Base-by-base conservation (phyloP, 2,797 vertebrate genomes). In the Smutsia gigantea region DNA sequence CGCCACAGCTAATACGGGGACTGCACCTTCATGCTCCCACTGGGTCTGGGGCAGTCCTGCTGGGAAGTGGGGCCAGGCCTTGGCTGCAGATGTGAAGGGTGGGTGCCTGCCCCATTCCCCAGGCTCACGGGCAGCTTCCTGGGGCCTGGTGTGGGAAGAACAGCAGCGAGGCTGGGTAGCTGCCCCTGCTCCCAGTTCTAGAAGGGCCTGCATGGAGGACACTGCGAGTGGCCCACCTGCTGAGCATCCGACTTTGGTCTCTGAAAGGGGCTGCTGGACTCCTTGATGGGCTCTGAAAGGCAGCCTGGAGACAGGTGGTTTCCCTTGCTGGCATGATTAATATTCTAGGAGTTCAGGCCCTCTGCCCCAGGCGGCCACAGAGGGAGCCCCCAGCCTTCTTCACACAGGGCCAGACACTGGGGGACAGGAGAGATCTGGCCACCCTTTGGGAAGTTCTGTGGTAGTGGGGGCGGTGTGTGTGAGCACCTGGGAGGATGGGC, bases 161-260 rank as follows among this genome's bases (percentile, higher is more conserved):
- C 39, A 49, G 55, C 0, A 0, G 39, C 23, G 29, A 14, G 1
- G 13, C 79, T 1, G 0, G 21, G 59, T 12, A 0, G 2, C 59
- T 49, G n/a, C 31, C n/a, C 64, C 19, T 34, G n/a, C 64, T 66
- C 15, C 31, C n/a, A 66, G 7, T 46, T 46, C 64, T 66, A 64
- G 61, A 64, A 15, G 63, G 64, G 57, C 57, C 25, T 21, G 57
- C 57, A 25, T 25, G 57, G 57, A 57, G 23, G 21, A 23, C 57
- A 57, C 57, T 3, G 23, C 3, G 23, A 57, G 57, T 57, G 23
- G 57, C 21, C 57, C 55, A 23, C 21, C 23, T 25, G 57, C 19
- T 39, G 7, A 23, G 66, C 21, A 69, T 1, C 37, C 18, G 4
- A 11, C 19, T 23, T 25, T 25, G 66, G 37, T 17, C 19, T 10